Evolutionary conservation across 2,113 vertebrate species (phyloP).

Genomic region (Lynx canadensis): DNA sequence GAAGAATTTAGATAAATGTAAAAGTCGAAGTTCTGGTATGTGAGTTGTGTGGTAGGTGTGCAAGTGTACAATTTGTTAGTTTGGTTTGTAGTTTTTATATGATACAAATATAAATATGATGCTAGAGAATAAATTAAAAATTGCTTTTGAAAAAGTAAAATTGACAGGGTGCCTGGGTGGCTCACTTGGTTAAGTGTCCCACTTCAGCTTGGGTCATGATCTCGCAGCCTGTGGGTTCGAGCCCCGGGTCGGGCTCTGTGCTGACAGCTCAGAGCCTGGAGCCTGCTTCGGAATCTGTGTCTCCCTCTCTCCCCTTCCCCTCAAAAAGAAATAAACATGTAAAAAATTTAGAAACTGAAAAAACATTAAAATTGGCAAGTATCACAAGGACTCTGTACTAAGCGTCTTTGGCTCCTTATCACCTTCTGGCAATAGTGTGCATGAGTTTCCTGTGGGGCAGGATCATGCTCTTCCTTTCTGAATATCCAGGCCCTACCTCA

Average conservation of each 20-base stretch:
- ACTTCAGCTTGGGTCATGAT: too few relatives aligned
- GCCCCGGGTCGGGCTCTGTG: too few relatives aligned
- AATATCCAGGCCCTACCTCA: neutral
- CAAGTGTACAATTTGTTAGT: slow-evolving; percentile 8
- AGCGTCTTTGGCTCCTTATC: neutral
- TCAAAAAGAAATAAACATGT: too few relatives aligned
- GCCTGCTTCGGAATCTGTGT: too few relatives aligned
- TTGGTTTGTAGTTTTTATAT: neutral
- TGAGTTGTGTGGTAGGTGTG: neutral
- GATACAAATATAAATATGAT: neutral
- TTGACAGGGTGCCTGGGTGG: neutral
- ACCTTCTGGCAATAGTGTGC: neutral
- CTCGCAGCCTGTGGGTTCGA: too few relatives aligned
- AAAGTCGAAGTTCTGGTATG: neutral
- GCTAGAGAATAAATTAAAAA: slow-evolving; percentile 27
- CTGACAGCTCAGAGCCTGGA: too few relatives aligned
- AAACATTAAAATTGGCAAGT: neutral
- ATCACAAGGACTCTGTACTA: neutral
- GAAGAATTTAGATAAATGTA: neutral
- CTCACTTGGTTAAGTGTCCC: too few relatives aligned
- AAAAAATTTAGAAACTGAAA: too few relatives aligned
- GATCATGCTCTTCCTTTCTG: neutral
- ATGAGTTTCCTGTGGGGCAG: neutral
- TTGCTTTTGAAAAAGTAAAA: neutral
- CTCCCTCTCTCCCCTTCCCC: too few relatives aligned